Base-by-base conservation (phyloP, 1,140 invertebrate species). In the Atta colombica region DNA sequence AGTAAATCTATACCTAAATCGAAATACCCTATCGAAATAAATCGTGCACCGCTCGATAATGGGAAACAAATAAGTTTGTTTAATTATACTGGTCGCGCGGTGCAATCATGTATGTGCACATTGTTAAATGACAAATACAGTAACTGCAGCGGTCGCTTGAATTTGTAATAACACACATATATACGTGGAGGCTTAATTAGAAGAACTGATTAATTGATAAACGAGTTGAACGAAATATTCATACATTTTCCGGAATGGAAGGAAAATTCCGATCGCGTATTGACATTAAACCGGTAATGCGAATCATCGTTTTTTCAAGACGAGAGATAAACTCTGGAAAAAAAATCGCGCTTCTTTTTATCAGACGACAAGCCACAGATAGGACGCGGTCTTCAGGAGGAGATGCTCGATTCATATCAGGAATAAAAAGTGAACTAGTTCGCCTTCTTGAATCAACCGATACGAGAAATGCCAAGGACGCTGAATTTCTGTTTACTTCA, bases 361-460 rank as follows among this genome's bases (percentile, higher is more conserved):
- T 49, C 69, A 18, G 21, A 28, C 18, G 31, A 66, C 31, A 53
- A 18, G 21, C 53, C 31, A 58, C 28, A 25, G 68, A 75, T 49
- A 84, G 69, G 35, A 82, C 63, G 45, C 63, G 60, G 65, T 65
- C 78, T 88, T 85, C 49, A 21, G 5, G 69, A 68, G 77, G 77
- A 87, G 77, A 71, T 25, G 39, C 82, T 85, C 82, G 45, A 60
- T 58, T 68, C 63, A 49, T 39, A 31, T 28, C 53, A 84, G 55
- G 31, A 88, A 72, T 35, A 88, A 88, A 88, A 88, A 84, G 63
- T 53, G 28, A 88, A 88, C 77, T 88, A 88, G 87, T 88, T 88
- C 63, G 78, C 88, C 88, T 89, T 89, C 88, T 89, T 58, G 65
- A 53, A 87, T 65, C 58, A 21, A 31, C 25, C 49, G 77, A 85